These are phyloP conservation scores for Drosophila anceps DNA, from an alignment of 2,888 invertebrate species.

Conservation along the genomic window DNA sequence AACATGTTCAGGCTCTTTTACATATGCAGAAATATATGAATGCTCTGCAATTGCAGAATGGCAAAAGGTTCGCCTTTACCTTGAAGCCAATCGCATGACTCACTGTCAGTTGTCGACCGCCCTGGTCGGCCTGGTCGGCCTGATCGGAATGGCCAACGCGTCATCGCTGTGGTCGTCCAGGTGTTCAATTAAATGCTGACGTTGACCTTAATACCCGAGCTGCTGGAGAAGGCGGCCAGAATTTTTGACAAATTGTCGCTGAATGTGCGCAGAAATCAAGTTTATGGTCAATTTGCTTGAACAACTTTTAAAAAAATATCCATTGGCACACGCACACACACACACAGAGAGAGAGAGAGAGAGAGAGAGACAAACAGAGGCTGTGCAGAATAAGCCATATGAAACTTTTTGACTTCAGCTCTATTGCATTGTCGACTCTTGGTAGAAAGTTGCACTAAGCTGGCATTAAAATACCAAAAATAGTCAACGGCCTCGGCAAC, in stretches of 20 bases:
- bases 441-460: constrained; percentile 67
- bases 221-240: constrained; percentile 67
- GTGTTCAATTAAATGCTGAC: constrained; percentile 78
- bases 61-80: constrained; percentile 58
- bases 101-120: constrained; percentile 44
- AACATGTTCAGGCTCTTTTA: constrained; percentile 8
- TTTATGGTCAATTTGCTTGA: constrained; percentile 74
- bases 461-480: constrained; percentile 72
- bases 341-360: too few species aligned
- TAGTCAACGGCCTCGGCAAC: constrained; percentile 54
- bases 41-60: constrained; percentile 37
- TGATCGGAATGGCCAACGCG: constrained; percentile 31
- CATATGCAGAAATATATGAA: constrained; percentile 42
- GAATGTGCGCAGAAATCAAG: constrained; percentile 75
- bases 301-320: constrained; percentile 57
- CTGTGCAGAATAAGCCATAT: constrained; percentile 39
- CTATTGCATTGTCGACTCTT: constrained; percentile 33
- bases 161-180: constrained; percentile 66
- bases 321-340: constrained; percentile 21
- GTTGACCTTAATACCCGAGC: constrained; percentile 75
- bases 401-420: constrained; percentile 33
- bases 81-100: constrained; percentile 52
- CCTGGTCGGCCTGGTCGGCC: constrained; percentile 36
- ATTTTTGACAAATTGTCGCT: constrained; percentile 78
- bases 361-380: neutral